Base-by-base conservation (phyloP, 1,140 invertebrate genomes). In the Neotoxoptera formosana region DNA sequence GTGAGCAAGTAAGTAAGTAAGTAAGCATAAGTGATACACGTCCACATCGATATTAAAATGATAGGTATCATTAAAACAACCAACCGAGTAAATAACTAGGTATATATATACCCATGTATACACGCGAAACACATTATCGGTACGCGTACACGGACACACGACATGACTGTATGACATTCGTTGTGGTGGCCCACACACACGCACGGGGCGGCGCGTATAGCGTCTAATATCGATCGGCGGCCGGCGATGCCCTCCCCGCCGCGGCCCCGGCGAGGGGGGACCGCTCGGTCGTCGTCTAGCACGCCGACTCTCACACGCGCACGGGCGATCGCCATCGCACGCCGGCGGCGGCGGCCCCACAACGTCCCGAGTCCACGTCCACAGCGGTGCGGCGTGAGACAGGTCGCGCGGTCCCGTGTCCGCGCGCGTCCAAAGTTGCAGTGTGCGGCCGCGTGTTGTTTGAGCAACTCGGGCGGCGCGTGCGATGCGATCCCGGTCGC, bases 401-500 rank as follows among this genome's bases (percentile, higher is more conserved):
- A 91, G 90, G 90, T 91, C 90, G 90, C 90, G 90, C 56, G 67
- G 84, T 17, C 45, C 14, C 30, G 47, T 30, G 84, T 87, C 25
- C 45, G 25, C 88, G 88, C 47, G 86, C 30, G 53, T 67, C 9
- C 41, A 1, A 7, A 17, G 53, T 45, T 36, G 53, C 60, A 76
- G 60, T 76, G 30, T 76, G n/a, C 47, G 87, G n/a, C 48, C 47
- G 87, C 53, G 89, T 67, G 89, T 53, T 36, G 47, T 84, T 84
- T 45, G 45, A n/a, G 30, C n/a, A 76, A 76, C 60, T 17, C 30
- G 83, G 83, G 41, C n/a, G 48, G 36, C 25, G 91, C 89, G 91
- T 93, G 91, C 91, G 51, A 93, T 93, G 91, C 91, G 91, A 93
- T 93, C 91, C 91, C 91, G 91, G 51, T 93, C 91, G 91, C 36